Base-by-base conservation (phyloP, 2,113 vertebrate species). In the Pelobates fuscus region DNA sequence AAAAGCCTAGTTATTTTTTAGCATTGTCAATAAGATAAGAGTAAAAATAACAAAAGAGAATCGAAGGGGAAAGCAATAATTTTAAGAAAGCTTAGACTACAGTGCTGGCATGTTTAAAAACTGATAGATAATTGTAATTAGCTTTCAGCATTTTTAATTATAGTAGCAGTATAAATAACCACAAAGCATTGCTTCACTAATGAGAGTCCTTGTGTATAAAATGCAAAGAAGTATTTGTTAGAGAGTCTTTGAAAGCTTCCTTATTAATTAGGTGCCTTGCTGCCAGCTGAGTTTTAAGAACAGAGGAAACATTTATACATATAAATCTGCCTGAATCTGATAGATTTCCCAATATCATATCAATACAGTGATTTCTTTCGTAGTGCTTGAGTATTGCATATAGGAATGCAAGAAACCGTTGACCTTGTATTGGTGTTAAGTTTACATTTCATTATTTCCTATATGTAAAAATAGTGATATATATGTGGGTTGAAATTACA, bases 81-180 rank as follows among this genome's bases (percentile, higher is more conserved):
- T 12, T 1, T 0, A 52, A 54, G 57, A 21, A 78, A 77, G 80
- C 60, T 25, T 74, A 44, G 75, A 44, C 59, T 77, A 71, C 66
- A 70, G 82, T 64, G 70, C 81, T 0, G 30, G 57, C 41, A 44
- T 70, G 77, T 57, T 58, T 81, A 74, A 75, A 81, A 74, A 70
- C 80, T 82, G 87, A 88, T 82, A 84, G 88, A 86, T 89, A 82
- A 80, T 87, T 85, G 83, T 84, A 89, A 90, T 90, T 89, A 88
- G 86, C 82, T 84, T 86, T 87, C 80, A 70, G 86, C 81, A 88
- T 88, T 87, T 87, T 89, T 90, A 90, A 89, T 89, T 89, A 89
- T 87, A 85, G 84, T 83, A 86, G 75, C 62, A 78, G 83, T 86
- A 84, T 85, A 89, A 92, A 87, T 89, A 89, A 89, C 88, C 86